phyloP scores from a whole-genome alignment of 2,113 vertebrate genomes.

The Vidua chalybeata region DNA sequence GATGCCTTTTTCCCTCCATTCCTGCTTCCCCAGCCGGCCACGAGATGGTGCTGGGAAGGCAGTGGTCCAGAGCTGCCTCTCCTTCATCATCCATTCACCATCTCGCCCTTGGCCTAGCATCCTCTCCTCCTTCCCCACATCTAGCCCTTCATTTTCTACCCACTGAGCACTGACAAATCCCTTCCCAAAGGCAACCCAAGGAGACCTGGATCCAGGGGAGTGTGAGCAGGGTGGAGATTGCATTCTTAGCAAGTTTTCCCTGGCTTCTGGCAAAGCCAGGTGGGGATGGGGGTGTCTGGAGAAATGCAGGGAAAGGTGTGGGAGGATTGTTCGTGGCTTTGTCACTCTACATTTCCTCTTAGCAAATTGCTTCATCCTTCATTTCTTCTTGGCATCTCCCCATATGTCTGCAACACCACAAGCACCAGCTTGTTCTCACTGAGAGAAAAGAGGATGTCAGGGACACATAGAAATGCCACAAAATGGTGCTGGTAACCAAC shows the following conservation, averaged over 20 bases:
- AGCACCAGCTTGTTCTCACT: background rate
- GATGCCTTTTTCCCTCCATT: background rate
- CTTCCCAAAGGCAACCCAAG: background rate
- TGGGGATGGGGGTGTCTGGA: background rate
- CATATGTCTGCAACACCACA: background rate
- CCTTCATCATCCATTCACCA: background rate
- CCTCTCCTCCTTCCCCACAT: background rate
- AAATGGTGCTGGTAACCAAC: background rate
- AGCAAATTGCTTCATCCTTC: background rate
- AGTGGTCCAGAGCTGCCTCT: background rate
- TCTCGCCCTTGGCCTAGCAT: background rate
- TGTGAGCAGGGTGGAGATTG: background rate
- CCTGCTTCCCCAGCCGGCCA: background rate
- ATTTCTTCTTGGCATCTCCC: background rate
- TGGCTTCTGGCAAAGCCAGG: background rate
- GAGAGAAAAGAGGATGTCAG: background rate
- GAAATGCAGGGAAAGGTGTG: background rate
- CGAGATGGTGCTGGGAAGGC: slow-evolving; percentile 39
- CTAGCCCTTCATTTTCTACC: background rate
- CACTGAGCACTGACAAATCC: background rate
- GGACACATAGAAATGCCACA: background rate
- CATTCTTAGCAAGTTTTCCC: background rate
- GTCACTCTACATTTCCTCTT: background rate
- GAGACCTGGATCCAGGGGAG: background rate
- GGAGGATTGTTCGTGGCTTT: background rate